Evolutionary conservation across 2,797 vertebrate genomes (phyloP).

Genomic region (Menidia menidia): DNA sequence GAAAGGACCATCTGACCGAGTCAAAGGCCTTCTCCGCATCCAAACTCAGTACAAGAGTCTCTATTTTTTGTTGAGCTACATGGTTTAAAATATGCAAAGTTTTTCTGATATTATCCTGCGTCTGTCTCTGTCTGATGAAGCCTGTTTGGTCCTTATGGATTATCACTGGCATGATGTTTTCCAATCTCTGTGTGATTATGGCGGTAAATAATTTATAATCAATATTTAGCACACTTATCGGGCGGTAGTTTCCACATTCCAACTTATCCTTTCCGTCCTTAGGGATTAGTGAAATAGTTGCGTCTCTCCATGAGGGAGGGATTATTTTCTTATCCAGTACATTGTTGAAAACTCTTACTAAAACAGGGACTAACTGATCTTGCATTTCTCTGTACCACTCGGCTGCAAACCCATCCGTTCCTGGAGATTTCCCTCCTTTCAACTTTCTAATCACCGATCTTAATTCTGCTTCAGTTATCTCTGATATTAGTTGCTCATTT

Average conservation of each 20-base stretch:
- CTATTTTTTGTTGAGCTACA: too few species aligned
- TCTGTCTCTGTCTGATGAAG: too few species aligned
- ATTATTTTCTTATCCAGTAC: neutral
- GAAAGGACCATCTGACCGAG: too few species aligned
- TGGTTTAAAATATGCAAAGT: neutral
- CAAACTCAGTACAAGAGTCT: too few species aligned
- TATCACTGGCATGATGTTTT: neutral
- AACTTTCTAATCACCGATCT: too few species aligned
- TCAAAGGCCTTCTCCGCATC: too few species aligned
- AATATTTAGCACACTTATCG: neutral
- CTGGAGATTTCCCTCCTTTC: too few species aligned
- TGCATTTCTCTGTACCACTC: neutral
- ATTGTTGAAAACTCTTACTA: neutral
- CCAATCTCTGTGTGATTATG: neutral
- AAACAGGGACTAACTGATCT: neutral
- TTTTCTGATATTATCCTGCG: neutral
- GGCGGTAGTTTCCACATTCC: neutral
- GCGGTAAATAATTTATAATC: slow-evolving; percentile 7
- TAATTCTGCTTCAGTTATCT: too few species aligned
- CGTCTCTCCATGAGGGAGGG: neutral
- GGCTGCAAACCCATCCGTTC: too few species aligned
- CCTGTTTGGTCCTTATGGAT: neutral
- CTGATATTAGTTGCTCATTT: too few species aligned
- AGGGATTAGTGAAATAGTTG: slow-evolving; percentile 1
- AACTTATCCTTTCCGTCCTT: neutral